Conservation (phyloP, 2,797 vertebrate species). For the Sarcoramphus papa region DNA sequence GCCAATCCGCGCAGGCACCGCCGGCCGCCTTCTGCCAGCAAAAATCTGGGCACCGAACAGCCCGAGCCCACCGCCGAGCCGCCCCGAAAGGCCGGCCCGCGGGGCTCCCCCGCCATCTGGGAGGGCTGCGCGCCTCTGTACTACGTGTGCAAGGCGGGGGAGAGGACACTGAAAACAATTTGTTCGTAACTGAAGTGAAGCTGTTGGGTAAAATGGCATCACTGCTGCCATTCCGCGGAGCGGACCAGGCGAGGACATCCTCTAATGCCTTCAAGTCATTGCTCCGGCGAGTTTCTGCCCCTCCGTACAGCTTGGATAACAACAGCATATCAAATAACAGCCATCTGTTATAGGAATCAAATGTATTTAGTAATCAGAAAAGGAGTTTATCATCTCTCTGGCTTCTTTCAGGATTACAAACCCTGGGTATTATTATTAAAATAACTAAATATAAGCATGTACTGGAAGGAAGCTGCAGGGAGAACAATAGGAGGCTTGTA, state of each 20-base stretch:
- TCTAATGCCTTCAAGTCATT: not conserved
- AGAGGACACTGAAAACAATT: not conserved
- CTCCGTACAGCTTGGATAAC: not conserved
- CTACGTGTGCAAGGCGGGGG: not conserved
- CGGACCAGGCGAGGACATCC: not conserved
- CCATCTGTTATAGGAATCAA: constrained; percentile 16
- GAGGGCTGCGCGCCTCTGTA: not conserved
- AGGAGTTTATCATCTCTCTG: not conserved
- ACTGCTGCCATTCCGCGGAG: not conserved
- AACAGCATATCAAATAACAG: not conserved
- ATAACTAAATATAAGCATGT: not conserved
- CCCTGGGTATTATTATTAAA: not conserved
- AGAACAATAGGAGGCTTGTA: constrained; percentile 44
- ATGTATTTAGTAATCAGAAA: not conserved
- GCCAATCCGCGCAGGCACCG: constrained; percentile 64
- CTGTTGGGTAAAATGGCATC: not conserved
- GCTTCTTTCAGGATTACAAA: not conserved
- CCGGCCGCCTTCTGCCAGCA: constrained; percentile 49
- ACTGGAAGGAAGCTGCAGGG: not conserved
- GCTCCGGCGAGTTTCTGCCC: not conserved
- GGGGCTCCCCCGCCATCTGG: not conserved
- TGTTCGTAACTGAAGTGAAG: not conserved
- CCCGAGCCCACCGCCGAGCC: constrained; percentile 20
- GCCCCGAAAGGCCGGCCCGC: not conserved
- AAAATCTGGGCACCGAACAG: constrained; percentile 48